phyloP scores from a whole-genome alignment of 2,797 vertebrate species.

The Sebastes vulpes region DNA sequence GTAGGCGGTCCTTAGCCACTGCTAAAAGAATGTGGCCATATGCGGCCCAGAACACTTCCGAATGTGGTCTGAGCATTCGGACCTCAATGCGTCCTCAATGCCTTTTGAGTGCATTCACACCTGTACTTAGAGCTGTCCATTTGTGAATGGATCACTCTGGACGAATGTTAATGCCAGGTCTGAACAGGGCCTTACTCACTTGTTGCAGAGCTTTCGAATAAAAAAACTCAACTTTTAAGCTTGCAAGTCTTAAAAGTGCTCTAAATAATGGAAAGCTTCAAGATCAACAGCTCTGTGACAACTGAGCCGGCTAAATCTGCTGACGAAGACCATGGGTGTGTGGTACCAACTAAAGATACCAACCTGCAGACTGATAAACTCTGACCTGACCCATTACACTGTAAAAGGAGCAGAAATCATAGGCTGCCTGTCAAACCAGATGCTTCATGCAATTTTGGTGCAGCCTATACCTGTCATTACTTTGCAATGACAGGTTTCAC shows the following conservation, averaged over 20 bases:
- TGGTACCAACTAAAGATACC: neutral
- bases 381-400: neutral
- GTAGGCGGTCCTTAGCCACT: no score
- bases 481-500: slow-evolving; percentile 63
- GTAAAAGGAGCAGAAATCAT: slow-evolving; percentile 5
- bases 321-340: neutral
- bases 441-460: neutral
- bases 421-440: neutral
- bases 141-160: no score
- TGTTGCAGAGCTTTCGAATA: neutral
- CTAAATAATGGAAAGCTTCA: neutral
- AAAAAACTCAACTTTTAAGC: neutral
- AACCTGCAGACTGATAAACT: neutral
- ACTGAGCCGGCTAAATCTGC: neutral
- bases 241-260: neutral
- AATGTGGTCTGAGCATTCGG: no score
- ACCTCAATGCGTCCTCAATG: no score
- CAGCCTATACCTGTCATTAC: slow-evolving; percentile 34
- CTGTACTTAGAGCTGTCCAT: no score
- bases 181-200: no score
- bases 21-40: no score
- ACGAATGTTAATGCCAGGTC: no score
- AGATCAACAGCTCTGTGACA: neutral
- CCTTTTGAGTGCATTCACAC: no score
- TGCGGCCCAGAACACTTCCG: accelerated